phyloP scores from a whole-genome alignment of 1,140 invertebrate genomes.

The Formica exsecta region DNA sequence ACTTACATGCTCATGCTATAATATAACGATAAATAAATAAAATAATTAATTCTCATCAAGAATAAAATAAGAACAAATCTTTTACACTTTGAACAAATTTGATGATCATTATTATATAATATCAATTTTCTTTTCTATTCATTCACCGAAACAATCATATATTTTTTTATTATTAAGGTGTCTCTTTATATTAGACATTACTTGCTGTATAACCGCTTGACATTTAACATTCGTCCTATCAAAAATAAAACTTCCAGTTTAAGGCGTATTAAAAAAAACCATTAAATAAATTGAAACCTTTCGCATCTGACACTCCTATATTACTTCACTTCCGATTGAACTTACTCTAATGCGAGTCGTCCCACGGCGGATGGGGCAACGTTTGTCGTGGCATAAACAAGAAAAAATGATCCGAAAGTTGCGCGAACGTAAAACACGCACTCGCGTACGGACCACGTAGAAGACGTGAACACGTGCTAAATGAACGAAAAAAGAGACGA shows the following conservation, averaged over 20 bases:
- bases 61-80: not conserved
- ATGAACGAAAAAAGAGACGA: not conserved
- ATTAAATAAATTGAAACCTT: not conserved
- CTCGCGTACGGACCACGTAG: slow-evolving; percentile 40
- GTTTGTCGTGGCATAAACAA: not conserved
- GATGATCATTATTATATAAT: not conserved
- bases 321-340: not conserved
- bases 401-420: not conserved
- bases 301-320: not conserved
- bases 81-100: not conserved
- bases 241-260: not conserved
- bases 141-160: not conserved
- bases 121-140: not conserved
- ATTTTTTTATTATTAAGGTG: not conserved
- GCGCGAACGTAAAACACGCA: too few species aligned
- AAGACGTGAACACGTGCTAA: not conserved
- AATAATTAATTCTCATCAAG: not conserved
- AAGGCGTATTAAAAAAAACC: too few species aligned
- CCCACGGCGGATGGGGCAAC: not conserved
- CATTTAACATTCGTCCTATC: slow-evolving; percentile 40
- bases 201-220: slow-evolving; percentile 18
- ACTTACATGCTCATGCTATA: not conserved
- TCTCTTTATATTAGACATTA: slow-evolving; percentile 3
- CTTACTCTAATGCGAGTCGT: slow-evolving; percentile 7
- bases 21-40: not conserved